Evolutionary conservation across 2,888 invertebrate genomes (phyloP), one percentile per base, ranked within the genome.

Genomic region (Hemaris fuciformis): DNA sequence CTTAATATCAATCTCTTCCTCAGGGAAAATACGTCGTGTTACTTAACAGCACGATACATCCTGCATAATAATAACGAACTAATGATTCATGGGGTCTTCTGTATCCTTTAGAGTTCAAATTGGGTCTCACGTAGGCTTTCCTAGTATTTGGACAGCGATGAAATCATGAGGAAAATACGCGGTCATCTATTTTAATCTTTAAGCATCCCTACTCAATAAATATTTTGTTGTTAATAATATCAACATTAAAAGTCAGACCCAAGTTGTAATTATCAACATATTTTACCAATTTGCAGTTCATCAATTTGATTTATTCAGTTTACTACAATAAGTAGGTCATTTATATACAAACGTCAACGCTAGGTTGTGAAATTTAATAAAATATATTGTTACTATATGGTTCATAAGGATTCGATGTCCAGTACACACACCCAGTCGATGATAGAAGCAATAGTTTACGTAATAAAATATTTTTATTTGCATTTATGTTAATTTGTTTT

Each of bases 111-210:
- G 63, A 38, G 42, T 66, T 41, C 20, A 46, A 10, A n/a, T n/a
- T 53, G 18, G 31, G 15, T 27, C 53, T 53, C 53, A 53, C 53
- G 53, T 60, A 65, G 57, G 53, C 23, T 65, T 61, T 60, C 60
- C 60, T 62, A 59, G 66, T 62, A 66, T 63, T 69, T 62, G 53
- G 60, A 60, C 57, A 58, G 23, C 62, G 64, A 66, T 77, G 74
- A 72, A 74, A 66, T 78, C 77, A 81, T 70, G 72, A 70, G 77
- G 72, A 76, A 81, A 76, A 62, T 72, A 71, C 75, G 71, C 73
- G 68, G 67, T 68, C 71, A 57, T 66, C 65, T 63, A 43, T 53
- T 63, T 67, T 62, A n/a, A n/a, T n/a, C n/a, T n/a, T n/a, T n/a
- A n/a, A n/a, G n/a, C n/a, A n/a, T n/a, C n/a, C n/a, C n/a, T n/a